Base-by-base conservation (phyloP, 1,140 invertebrate species). In the Drosophila parabipectinata region DNA sequence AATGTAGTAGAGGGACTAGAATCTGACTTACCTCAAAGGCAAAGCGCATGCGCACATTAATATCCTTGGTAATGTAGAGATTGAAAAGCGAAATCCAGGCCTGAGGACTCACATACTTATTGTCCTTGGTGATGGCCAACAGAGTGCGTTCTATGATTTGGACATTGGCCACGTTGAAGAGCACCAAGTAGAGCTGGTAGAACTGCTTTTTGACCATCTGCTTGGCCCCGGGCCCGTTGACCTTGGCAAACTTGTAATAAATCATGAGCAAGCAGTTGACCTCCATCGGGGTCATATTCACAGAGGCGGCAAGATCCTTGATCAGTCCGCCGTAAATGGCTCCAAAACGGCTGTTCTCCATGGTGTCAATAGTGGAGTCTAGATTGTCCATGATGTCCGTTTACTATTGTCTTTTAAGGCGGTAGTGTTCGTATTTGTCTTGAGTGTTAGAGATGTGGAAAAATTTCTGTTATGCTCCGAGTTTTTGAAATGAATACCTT, bases 161-260 rank as follows among this genome's bases (percentile, higher is more conserved):
- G 0, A 56, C 30, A 60, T 78, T 64, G n/a, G 69, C 26, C 18
- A 79, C 44, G 26, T 73, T 57, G 21, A 79, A 79, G 1, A 78
- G 21, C 7, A 78, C 75, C 39, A 73, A 18, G 15, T 51, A 79
- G 5, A 79, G n/a, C 18, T 41, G n/a, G 30, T 50, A 57, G 41
- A 79, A 79, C 30, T 79, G 77, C 2, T 15, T 30, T 10, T 73
- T 78, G 4, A n/a, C 57, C 62, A 79, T 79, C 59, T 45, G 26
- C 24, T 48, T 67, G 39, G 57, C 57, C 3, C 15, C 15, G 0
- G 68, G 62, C 1, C 75, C 75, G 54, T 78, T 77, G 10, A 18
- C 39, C 44, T 61, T 57, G 1, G 57, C 77, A 45, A 79, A 79
- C 47, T 79, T 79, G 41, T 79, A 77, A 39, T 78, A 79, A 10